These are phyloP conservation scores for Phaethon lepturus DNA, from an alignment of 2,113 vertebrate genomes.

Conservation along the genomic window DNA sequence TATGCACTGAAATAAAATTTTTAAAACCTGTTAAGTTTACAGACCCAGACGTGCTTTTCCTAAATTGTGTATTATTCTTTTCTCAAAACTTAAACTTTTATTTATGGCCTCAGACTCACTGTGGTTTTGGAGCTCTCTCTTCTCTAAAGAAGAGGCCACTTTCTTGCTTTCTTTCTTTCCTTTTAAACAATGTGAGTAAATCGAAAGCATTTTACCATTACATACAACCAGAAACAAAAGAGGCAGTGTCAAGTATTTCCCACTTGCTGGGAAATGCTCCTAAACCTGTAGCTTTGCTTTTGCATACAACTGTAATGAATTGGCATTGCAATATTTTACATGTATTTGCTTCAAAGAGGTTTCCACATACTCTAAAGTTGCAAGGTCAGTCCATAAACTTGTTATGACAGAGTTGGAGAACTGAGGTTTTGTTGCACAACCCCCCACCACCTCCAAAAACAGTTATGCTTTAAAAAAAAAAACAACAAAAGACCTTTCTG, in stretches of 20 bases:
- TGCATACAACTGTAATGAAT: not conserved
- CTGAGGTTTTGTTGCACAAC: not conserved
- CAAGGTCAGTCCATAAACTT: not conserved
- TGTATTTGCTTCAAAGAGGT: not conserved
- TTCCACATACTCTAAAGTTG: not conserved
- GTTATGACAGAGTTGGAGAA: not conserved
- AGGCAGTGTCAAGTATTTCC: not conserved
- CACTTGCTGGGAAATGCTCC: not conserved
- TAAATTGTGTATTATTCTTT: not conserved
- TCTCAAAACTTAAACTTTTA: not conserved
- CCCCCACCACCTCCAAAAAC: accelerated
- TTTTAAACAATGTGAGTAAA: not conserved
- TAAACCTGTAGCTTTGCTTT: not conserved
- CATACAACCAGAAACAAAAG: not conserved
- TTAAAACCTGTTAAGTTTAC: not conserved
- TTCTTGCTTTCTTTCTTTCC: not conserved
- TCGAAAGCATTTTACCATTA: not conserved
- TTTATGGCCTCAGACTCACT: not conserved
- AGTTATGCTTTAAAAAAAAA: not conserved
- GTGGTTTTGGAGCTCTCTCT: not conserved
- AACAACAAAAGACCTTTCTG: not conserved
- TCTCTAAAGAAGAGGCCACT: not conserved
- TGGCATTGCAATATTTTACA: not conserved
- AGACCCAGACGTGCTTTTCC: not conserved
- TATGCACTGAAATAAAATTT: not conserved